Evolutionary conservation across 2,797 vertebrate species (phyloP).

Genomic region (Onychomys arenicola): DNA sequence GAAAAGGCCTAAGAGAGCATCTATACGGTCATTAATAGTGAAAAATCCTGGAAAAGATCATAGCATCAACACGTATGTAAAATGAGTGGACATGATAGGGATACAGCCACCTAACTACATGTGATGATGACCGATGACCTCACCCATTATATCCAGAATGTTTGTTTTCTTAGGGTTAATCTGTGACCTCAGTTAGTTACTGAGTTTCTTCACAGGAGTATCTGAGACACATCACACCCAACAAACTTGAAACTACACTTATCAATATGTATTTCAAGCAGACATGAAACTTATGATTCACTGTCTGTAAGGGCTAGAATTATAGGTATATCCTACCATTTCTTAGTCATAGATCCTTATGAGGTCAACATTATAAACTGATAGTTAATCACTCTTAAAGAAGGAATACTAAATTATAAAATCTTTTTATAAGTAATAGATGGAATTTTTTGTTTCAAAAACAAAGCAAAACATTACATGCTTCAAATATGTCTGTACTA

Average conservation of each 20-base stretch:
- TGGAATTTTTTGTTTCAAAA: background rate
- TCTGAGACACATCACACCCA: background rate
- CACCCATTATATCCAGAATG: background rate
- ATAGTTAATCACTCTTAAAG: background rate
- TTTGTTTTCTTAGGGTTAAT: background rate
- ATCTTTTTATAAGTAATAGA: background rate
- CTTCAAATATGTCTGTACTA: background rate
- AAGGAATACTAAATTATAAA: background rate
- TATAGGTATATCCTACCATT: background rate
- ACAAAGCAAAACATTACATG: background rate
- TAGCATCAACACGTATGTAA: background rate
- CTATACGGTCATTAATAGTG: background rate
- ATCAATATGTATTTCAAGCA: background rate
- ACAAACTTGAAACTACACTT: background rate
- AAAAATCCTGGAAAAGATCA: background rate
- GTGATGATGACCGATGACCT: background rate
- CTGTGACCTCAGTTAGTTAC: background rate
- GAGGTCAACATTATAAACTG: background rate
- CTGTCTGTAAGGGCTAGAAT: background rate
- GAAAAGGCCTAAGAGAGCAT: background rate
- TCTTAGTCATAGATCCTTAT: conserved; percentile 16
- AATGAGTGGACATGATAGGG: background rate
- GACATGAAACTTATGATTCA: background rate
- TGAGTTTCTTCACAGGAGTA: background rate
- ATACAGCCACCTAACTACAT: background rate